phyloP scores from a whole-genome alignment of 2,888 invertebrate species.

The Galerucella nymphaeae region DNA sequence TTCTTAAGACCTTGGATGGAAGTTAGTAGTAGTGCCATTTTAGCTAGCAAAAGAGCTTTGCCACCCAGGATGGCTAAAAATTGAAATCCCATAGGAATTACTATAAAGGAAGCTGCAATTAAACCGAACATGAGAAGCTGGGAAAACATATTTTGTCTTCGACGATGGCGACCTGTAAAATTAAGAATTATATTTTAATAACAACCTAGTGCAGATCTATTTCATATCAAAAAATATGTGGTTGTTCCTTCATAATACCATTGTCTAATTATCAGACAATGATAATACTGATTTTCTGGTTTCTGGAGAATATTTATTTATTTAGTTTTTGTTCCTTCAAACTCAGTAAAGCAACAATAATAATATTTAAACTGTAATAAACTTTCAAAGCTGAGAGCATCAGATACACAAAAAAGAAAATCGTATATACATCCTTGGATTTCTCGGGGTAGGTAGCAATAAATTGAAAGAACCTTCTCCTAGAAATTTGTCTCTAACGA shows the following conservation, averaged over 20 bases:
- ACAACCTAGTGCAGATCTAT: no score
- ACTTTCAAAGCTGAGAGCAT: background rate
- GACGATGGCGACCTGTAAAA: conserved; percentile 66
- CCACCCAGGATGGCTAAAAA: conserved; percentile 85
- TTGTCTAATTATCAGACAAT: no score
- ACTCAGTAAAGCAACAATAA: background rate
- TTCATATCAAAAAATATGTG: no score
- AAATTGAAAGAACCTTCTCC: background rate
- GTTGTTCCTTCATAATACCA: no score
- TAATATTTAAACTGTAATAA: background rate
- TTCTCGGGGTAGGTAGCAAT: background rate
- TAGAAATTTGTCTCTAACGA: background rate
- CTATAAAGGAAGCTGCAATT: conserved; percentile 79
- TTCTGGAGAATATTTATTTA: no score
- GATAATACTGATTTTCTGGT: no score
- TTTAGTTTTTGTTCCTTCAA: background rate
- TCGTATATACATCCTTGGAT: background rate
- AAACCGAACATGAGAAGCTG: conserved; percentile 84
- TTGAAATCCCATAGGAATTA: conserved; percentile 87
- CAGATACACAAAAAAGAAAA: background rate
- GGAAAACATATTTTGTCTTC: conserved; percentile 75
- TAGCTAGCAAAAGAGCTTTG: conserved; percentile 82
- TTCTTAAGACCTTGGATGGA: conserved; percentile 84
- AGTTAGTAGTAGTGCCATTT: conserved; percentile 83
- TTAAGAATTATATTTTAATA: no score